Percentiles rank a stretch among this genome's conserved stretches.
Evolutionary conservation across 1,140 invertebrate species (phyloP).

Genomic region (Rhynchophorus ferrugineus): DNA sequence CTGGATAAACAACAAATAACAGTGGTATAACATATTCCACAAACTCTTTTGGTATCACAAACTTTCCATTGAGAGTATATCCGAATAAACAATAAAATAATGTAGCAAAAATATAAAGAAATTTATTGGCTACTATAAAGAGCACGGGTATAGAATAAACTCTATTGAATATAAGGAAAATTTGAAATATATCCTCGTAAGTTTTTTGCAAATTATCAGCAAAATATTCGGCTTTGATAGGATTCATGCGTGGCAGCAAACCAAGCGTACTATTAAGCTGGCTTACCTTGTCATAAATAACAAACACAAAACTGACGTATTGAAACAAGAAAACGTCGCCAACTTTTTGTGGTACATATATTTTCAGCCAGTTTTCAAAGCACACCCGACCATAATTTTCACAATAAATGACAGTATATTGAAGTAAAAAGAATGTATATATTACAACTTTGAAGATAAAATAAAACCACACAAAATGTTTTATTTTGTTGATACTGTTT

Average conservation of each 20-base stretch:
- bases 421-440: not conserved
- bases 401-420: not conserved
- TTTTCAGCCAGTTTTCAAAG: not conserved
- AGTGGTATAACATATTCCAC: not conserved
- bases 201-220: not conserved
- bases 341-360: not conserved
- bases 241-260: not conserved
- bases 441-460: not conserved
- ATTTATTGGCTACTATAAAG: not conserved
- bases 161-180: not conserved
- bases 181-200: not conserved
- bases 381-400: not conserved
- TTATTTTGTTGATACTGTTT: not conserved
- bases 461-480: not conserved
- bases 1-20: not conserved
- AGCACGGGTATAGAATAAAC: not conserved
- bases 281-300: not conserved
- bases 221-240: not conserved
- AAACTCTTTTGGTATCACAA: not conserved
- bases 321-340: not conserved
- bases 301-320: not conserved
- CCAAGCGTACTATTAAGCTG: not conserved
- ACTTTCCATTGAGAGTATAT: not conserved
- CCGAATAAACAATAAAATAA: conserved; percentile 1
- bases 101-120: not conserved